Evolutionary conservation across 2,797 vertebrate species (phyloP), one percentile per base, ranked within the genome.

Genomic region (Pelobates cultripes): DNA sequence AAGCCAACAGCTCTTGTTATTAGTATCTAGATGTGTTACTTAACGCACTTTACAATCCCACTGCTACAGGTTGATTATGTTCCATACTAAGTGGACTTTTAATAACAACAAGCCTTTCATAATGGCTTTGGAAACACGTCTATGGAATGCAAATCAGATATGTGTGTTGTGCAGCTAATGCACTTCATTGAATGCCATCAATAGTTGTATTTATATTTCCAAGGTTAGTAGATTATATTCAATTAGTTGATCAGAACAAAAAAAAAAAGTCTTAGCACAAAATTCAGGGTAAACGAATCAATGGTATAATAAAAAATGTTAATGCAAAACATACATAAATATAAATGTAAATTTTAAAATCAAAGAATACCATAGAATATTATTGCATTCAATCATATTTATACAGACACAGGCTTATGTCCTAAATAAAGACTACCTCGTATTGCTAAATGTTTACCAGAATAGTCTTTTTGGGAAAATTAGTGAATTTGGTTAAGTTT

Each of bases 61-160:
- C 61, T 28, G 61, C 61, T 64, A 64, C 61, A 64, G 61, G 17
- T 8, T 64, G 61, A 64, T 64, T 64, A 40, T 6, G 61, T 40
- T 64, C 28, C 28, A 64, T 40, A 64, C 17, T 64, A 64, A 64
- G 28, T 17, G 28, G 61, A 14, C 61, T 64, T 64, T 64, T 64
- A 64, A 64, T 40, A 64, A 64, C 61, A 28, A 64, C 8, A 17
- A 10, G 17, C 6, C n/a, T 64, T n/a, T 64, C 5, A 64, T 40
- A 45, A n/a, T 70, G 43, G 4, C 13, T 45, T 70, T 44, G 68
- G 6, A 70, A 45, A n/a, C 43, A 64, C 40, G n/a, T 64, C n/a
- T 10, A 40, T 64, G 61, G 61, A 64, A 64, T 64, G 61, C n/a
- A 44, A 44, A 64, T 64, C 17, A 64, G 61, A n/a, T 61, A 61